Evolutionary conservation across 2,888 invertebrate species (phyloP).

Genomic region (Acronicta alni): DNA sequence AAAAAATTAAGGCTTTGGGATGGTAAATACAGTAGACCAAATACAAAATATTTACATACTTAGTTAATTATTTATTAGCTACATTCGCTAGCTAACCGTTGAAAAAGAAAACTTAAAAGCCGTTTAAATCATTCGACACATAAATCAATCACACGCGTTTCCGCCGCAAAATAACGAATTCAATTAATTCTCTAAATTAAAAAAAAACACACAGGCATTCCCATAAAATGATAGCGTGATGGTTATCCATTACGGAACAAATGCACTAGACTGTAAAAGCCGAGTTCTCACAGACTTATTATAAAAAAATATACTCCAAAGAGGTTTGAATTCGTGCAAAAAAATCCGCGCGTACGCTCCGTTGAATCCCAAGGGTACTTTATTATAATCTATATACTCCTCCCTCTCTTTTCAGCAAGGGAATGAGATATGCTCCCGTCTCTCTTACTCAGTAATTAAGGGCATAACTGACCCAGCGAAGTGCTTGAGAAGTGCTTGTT

Average conservation of each 20-base stretch:
- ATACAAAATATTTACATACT: background rate
- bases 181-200: slow-evolving; percentile 31
- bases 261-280: slow-evolving; percentile 79
- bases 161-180: slow-evolving; percentile 26
- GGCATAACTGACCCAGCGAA: slow-evolving; percentile 81
- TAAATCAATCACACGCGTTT: slow-evolving; percentile 25
- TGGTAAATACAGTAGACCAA: background rate
- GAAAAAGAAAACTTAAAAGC: slow-evolving; percentile 16
- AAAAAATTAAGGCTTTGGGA: background rate
- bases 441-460: slow-evolving; percentile 79
- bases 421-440: slow-evolving; percentile 54
- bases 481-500: slow-evolving; percentile 82
- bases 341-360: slow-evolving; percentile 77
- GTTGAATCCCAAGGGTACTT: slow-evolving; percentile 78
- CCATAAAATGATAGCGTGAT: slow-evolving; percentile 60
- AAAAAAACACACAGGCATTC: slow-evolving; percentile 35
- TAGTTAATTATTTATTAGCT: background rate
- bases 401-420: slow-evolving; percentile 64
- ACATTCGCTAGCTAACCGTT: background rate
- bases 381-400: slow-evolving; percentile 74
- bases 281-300: slow-evolving; percentile 72
- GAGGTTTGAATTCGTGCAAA: slow-evolving; percentile 75
- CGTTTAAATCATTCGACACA: slow-evolving; percentile 27
- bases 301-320: slow-evolving; percentile 60
- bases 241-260: slow-evolving; percentile 57